Evolutionary conservation across 2,113 vertebrate genomes (phyloP).

Genomic region (Ptychochromis oligacanthus): DNA sequence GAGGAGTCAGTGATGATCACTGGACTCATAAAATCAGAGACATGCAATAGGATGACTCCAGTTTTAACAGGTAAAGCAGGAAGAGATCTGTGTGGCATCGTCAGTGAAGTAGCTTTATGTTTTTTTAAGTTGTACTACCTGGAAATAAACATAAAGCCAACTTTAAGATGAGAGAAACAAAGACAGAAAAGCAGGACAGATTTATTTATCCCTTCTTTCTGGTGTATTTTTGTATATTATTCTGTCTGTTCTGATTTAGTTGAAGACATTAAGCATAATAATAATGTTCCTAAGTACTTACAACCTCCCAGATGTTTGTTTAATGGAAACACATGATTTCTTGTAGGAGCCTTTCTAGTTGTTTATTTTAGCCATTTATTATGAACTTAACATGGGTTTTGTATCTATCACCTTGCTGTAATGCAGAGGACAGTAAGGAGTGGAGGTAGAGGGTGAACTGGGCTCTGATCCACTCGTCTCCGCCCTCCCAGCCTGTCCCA

Average conservation of each 20-base stretch:
- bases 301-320: not conserved
- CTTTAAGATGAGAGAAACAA: not conserved
- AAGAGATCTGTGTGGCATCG: not conserved
- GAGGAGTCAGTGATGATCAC: not conserved
- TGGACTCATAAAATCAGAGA: too few species aligned
- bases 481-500: conserved; percentile 98
- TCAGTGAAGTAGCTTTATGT: not conserved
- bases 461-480: conserved; percentile 97
- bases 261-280: not conserved
- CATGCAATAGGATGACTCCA: not conserved
- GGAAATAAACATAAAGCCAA: not conserved
- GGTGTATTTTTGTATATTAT: not conserved
- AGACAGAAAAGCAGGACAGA: fast-evolving
- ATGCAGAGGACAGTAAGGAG: conserved; percentile 87
- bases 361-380: not conserved
- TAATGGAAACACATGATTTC: not conserved
- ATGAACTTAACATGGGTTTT: not conserved
- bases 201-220: fast-evolving
- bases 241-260: not conserved
- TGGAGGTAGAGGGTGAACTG: conserved; percentile 95
- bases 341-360: fast-evolving
- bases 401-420: conserved; percentile 84
- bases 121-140: not conserved
- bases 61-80: not conserved
- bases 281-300: not conserved